A percentile compares a stretch with the other conserved stretches of the same genome.
phyloP scores from a whole-genome alignment of 2,888 invertebrate species.

The Cheilosia soror region DNA sequence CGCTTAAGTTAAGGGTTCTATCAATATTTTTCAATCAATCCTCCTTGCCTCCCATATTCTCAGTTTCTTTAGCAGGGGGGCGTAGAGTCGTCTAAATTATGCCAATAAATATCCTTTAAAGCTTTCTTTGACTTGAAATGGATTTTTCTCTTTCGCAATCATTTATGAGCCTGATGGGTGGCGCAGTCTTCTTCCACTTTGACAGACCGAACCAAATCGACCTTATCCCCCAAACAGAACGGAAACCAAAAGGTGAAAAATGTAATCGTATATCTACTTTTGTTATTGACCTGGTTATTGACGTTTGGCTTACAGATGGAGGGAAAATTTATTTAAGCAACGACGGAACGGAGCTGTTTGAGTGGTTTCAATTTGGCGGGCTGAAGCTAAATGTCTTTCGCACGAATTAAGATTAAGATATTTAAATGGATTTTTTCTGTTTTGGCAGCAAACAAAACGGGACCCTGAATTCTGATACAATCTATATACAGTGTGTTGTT shows the following conservation, averaged over 20 bases:
- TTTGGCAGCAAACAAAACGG: conserved; percentile 24
- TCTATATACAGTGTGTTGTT: neutral
- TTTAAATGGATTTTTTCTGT: conserved; percentile 43
- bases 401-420: conserved; percentile 31
- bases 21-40: conserved; percentile 65
- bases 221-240: neutral
- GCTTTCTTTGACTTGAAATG: conserved; percentile 33
- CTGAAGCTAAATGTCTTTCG: conserved; percentile 36
- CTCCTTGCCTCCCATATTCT: conserved; percentile 22
- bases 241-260: conserved; percentile 49
- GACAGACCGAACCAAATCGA: neutral
- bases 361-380: neutral
- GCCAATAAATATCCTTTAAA: conserved; percentile 60
- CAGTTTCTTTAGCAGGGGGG: conserved; percentile 13
- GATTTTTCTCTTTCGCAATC: conserved; percentile 34
- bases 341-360: neutral
- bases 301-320: conserved; percentile 38
- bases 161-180: conserved; percentile 30
- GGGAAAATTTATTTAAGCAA: conserved; percentile 36
- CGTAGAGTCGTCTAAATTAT: conserved; percentile 46
- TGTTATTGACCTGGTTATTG: conserved; percentile 56
- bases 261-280: conserved; percentile 49
- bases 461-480: neutral
- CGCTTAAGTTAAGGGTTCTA: conserved; percentile 44
- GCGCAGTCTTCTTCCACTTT: neutral